Base-by-base conservation (phyloP, 1,140 invertebrate genomes). In the Trichomalopsis sarcophagae region DNA sequence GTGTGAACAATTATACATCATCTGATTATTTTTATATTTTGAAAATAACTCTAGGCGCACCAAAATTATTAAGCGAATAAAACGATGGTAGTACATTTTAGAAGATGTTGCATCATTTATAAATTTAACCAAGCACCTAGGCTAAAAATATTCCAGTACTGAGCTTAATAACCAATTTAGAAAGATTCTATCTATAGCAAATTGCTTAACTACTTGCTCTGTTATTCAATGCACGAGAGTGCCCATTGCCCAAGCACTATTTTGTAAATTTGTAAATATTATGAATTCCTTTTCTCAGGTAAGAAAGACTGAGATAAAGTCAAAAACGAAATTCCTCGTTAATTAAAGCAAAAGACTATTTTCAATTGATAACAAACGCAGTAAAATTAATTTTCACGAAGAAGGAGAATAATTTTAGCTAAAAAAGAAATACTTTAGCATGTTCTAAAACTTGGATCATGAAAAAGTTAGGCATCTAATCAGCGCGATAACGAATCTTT, bases 121-220 rank as follows among this genome's bases (percentile, higher is more conserved):
- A 66, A 68, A 76, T 83, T 27, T 84, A 36, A 21, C 50, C 27
- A 78, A 30, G 62, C 30, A 40, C 33, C 62, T 33, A 33, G 27
- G 77, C 77, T 86, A 86, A 87, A 88, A 87, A 87, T 86, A 86
- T 85, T 84, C 36, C 30, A 47, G 36, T 85, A 74, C 23, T 74
- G 75, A 85, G 68, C 66, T 62, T 82, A 76, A 84, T 84, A 84
- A 86, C 86, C 68, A 79, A 81, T 81, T 86, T 81, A 78, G 78
- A 68, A 82, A 68, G 55, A 86, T 75, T 66, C 78, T 87, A 86
- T 87, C 82, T 82, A 81, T 84, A 84, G 77, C 27, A 77, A 83
- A 84, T 27, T 69, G 36, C 40, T 87, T 71, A 73, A 79, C 55
- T 62, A 62, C 40, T 76, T 76, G 33, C 30, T 33, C 17, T 62